A percentile compares a stretch with the other conserved stretches of the same genome.
Evolutionary conservation across 2,888 invertebrate species (phyloP).

Genomic region (Archaeoteleia sp.): DNA sequence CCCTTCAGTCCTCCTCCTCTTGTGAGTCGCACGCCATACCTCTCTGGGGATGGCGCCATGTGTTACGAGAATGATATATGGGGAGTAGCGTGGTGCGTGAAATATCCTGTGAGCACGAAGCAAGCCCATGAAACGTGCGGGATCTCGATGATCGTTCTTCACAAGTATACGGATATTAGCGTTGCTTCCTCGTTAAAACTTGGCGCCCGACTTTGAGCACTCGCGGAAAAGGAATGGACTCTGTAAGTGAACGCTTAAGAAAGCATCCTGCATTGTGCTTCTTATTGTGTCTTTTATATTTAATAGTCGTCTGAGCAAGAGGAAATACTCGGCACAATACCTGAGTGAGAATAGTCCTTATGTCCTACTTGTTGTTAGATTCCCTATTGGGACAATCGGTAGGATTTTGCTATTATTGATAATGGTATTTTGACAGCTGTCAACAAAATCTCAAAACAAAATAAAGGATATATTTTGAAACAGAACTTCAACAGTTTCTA

Average conservation of each 20-base stretch:
- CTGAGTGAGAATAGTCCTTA: too few relatives aligned
- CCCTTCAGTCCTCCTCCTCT: constrained; percentile 56
- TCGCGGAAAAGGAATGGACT: not conserved
- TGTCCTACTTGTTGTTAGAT: too few relatives aligned
- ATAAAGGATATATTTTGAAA: too few relatives aligned
- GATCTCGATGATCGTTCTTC: constrained; percentile 28
- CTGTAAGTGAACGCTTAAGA: not conserved
- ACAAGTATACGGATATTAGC: constrained; percentile 33
- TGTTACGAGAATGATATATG: constrained; percentile 69
- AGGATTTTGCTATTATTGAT: too few relatives aligned
- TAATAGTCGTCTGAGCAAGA: too few relatives aligned
- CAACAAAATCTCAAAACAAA: too few relatives aligned
- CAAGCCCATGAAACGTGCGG: constrained; percentile 28
- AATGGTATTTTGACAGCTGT: too few relatives aligned
- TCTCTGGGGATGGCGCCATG: constrained; percentile 62
- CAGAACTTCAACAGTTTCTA: too few relatives aligned
- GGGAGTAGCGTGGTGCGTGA: constrained; percentile 58
- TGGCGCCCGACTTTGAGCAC: constrained; percentile 5
- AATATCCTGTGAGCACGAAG: constrained; percentile 55
- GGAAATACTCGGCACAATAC: too few relatives aligned
- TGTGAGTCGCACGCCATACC: constrained; percentile 44
- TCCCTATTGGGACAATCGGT: too few relatives aligned
- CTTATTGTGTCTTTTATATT: too few relatives aligned
- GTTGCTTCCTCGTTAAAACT: constrained; percentile 37
- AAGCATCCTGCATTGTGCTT: not conserved